Evolutionary conservation across 23 tunicate genomes (phyloP).

Genomic region (Diplosoma virens): DNA sequence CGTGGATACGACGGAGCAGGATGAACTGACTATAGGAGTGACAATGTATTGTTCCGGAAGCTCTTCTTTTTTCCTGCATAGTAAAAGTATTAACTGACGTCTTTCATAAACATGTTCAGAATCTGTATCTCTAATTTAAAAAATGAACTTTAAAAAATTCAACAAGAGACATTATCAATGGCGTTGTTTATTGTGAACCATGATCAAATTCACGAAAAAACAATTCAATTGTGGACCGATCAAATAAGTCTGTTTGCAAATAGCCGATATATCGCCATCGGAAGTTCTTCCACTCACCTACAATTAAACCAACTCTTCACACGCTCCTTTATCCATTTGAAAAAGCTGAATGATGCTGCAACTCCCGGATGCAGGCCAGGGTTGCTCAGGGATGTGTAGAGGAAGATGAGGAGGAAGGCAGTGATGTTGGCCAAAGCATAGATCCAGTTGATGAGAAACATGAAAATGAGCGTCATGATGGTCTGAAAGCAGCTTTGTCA

Average conservation of each 20-base stretch:
- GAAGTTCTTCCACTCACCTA: slow-evolving; percentile 4
- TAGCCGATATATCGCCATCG: too few species aligned
- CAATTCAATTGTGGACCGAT: too few species aligned
- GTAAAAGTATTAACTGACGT: neutral
- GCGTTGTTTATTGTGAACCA: too few species aligned
- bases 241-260: too few species aligned
- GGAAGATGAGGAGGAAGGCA: slow-evolving; percentile 58
- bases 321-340: slow-evolving; percentile 51
- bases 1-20: slow-evolving; percentile 60
- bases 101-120: too few species aligned
- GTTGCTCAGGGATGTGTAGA: slow-evolving; percentile 71
- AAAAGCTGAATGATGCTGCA: slow-evolving; percentile 63
- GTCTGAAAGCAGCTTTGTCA: too few species aligned
- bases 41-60: slow-evolving; percentile 56
- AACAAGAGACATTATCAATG: too few species aligned
- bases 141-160: too few species aligned
- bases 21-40: slow-evolving; percentile 31
- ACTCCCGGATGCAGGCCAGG: slow-evolving; percentile 87
- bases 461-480: slow-evolving; percentile 57
- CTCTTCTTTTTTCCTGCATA: slow-evolving; percentile 34
- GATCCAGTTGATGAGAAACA: slow-evolving; percentile 94
- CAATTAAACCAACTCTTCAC: slow-evolving; percentile 29
- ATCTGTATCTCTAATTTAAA: too few species aligned
- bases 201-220: too few species aligned
- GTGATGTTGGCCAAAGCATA: slow-evolving; percentile 90